These are phyloP conservation scores for Ectemnius lituratus DNA, from an alignment of 2,888 invertebrate genomes.

Conservation along the genomic window DNA sequence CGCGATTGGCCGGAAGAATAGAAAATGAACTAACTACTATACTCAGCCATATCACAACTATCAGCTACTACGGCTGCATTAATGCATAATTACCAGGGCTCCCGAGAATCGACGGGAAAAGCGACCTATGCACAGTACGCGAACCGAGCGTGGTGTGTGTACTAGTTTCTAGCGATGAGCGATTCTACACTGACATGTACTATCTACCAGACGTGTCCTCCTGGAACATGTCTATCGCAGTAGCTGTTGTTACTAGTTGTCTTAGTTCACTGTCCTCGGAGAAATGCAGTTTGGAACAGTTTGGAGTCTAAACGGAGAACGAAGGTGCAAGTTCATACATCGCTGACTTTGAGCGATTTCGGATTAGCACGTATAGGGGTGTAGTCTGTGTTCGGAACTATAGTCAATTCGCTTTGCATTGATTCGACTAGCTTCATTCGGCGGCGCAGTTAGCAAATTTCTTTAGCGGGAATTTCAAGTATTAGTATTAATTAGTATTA, in stretches of 20 bases:
- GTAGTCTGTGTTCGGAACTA: too few relatives aligned
- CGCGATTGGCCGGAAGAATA: conserved; percentile 51
- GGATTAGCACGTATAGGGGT: too few relatives aligned
- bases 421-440: too few relatives aligned
- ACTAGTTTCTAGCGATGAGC: not conserved
- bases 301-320: too few relatives aligned
- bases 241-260: not conserved
- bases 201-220: conserved; percentile 1
- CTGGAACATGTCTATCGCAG: not conserved
- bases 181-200: not conserved
- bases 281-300: too few relatives aligned
- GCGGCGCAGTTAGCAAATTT: too few relatives aligned
- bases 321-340: too few relatives aligned
- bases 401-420: too few relatives aligned
- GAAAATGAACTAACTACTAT: conserved; percentile 69
- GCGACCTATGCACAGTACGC: conserved; percentile 24
- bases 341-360: too few relatives aligned
- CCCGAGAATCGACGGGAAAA: conserved; percentile 39
- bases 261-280: too few relatives aligned
- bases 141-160: not conserved
- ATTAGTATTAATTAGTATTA: too few relatives aligned
- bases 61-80: conserved; percentile 67
- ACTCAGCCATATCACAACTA: conserved; percentile 69
- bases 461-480: too few relatives aligned
- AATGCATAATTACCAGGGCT: conserved; percentile 69